Evolutionary conservation across 1,140 invertebrate genomes (phyloP).

Genomic region (Tribolium madens): DNA sequence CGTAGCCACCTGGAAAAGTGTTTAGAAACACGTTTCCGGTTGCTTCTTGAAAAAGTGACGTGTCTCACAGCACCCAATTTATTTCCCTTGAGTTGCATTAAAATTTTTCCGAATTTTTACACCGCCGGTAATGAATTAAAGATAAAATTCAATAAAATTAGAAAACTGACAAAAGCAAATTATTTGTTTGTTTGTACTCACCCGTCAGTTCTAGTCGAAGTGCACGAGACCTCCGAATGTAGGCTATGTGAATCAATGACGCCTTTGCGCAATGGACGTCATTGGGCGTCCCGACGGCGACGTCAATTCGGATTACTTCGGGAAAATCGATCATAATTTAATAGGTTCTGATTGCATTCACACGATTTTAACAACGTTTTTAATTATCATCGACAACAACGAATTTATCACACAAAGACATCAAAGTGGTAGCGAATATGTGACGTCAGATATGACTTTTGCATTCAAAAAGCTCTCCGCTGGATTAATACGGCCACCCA

Average conservation of each 20-base stretch:
- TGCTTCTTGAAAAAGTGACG: background rate
- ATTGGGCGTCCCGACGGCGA: constrained; percentile 49
- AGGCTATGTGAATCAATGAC: constrained; percentile 51
- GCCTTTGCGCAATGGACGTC: constrained; percentile 48
- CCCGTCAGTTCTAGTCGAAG: constrained; percentile 50
- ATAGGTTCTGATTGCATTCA: constrained; percentile 37
- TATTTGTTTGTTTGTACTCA: constrained; percentile 53
- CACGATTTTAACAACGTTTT: constrained; percentile 12
- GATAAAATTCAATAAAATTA: background rate
- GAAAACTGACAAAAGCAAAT: background rate
- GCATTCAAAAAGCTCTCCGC: background rate
- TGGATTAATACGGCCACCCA: background rate
- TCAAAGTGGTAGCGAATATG: background rate
- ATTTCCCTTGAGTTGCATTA: too few relatives aligned
- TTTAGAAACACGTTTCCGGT: constrained; percentile 3
- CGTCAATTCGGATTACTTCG: constrained; percentile 33
- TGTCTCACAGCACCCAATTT: background rate
- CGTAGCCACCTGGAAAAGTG: background rate
- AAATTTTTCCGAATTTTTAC: too few relatives aligned
- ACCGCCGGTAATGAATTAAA: too few relatives aligned
- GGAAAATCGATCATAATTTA: constrained; percentile 45
- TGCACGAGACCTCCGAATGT: constrained; percentile 47
- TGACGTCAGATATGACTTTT: background rate
- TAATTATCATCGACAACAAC: constrained; percentile 8
- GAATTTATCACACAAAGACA: constrained; percentile 22